Evolutionary conservation across 1,140 invertebrate species (phyloP).

Genomic region (Tetramorium parvispinum): DNA sequence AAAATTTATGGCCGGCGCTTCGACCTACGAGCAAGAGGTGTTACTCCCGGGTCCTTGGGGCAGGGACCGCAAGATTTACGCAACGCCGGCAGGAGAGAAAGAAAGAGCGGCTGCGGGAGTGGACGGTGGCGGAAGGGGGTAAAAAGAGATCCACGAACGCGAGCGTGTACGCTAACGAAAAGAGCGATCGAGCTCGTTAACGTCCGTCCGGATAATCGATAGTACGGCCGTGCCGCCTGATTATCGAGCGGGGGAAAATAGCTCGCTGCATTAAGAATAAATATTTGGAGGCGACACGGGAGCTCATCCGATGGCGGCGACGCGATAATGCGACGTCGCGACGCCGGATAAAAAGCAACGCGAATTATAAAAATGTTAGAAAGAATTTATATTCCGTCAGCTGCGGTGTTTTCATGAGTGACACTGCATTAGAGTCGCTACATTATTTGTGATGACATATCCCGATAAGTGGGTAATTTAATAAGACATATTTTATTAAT

Average conservation of each 20-base stretch:
- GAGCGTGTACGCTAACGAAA: conserved; percentile 69
- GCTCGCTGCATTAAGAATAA: conserved; percentile 32
- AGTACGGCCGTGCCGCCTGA: conserved; percentile 52
- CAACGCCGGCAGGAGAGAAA: conserved; percentile 74
- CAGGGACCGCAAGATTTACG: conserved; percentile 80
- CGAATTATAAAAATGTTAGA: neutral
- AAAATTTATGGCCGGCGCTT: conserved; percentile 85
- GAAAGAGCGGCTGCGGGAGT: conserved; percentile 1
- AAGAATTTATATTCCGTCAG: neutral
- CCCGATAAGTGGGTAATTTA: neutral
- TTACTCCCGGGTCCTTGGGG: conserved; percentile 75
- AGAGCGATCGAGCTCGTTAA: conserved; percentile 74
- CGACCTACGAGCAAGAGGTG: conserved; percentile 76
- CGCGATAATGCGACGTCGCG: neutral
- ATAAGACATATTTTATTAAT: neutral
- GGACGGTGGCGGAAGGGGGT: neutral
- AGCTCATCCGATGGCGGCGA: neutral
- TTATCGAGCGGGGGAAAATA: conserved; percentile 50
- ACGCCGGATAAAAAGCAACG: neutral
- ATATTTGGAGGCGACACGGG: conserved; percentile 32
- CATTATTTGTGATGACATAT: neutral
- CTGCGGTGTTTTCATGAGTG: neutral
- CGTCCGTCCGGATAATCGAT: conserved; percentile 71
- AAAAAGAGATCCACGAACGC: conserved; percentile 60
- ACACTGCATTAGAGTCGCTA: neutral